Base-by-base conservation (phyloP, 2,797 vertebrate genomes). In the Strix occidentalis region DNA sequence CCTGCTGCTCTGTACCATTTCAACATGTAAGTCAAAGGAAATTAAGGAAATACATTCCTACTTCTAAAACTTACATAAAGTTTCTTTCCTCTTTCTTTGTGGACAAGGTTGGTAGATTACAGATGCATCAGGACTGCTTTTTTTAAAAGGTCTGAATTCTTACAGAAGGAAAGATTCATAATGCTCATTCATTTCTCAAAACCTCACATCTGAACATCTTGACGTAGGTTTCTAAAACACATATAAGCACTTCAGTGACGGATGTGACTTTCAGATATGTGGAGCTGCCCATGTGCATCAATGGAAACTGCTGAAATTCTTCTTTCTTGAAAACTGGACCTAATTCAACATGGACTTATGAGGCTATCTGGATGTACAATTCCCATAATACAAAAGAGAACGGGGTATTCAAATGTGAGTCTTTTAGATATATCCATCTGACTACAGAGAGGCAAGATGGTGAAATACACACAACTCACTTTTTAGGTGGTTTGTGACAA, bases 401-500 rank as follows among this genome's bases (percentile, higher is more conserved):
- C 7, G 35, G 3, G 1, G 17, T 54, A 72, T 85, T 87, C 25
- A 89, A 85, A 45, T 45, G 43, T 45, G 58, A 76, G 31, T 29
- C 39, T 86, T 93, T 94, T 26, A 51, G 37, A 58, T 71, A 45
- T 23, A 85, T 72, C 26, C 51, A 79, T 76, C 50, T 90, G 25
- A 48, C 81, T 84, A 53, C 31, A 89, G 54, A 71, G 39, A 84
- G 33, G 29, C 39, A 92, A 91, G 50, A 74, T 71, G 46, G 57
- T 60, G n/a, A 87, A 87, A 85, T 50, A 74, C 6, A 43, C 75
- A 76, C 70, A 87, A 79, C 14, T 85, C 39, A 53, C 39, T 87
- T 90, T 82, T 79, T 87, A 68, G 54, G n/a, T 83, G 29, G 17
- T 58, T 87, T 86, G 60, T 84, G 80, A 94, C 50, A 92, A 92